These are phyloP conservation scores for Gymnoscelis rufifasciata DNA, from an alignment of 2,888 invertebrate genomes.

Conservation along the genomic window DNA sequence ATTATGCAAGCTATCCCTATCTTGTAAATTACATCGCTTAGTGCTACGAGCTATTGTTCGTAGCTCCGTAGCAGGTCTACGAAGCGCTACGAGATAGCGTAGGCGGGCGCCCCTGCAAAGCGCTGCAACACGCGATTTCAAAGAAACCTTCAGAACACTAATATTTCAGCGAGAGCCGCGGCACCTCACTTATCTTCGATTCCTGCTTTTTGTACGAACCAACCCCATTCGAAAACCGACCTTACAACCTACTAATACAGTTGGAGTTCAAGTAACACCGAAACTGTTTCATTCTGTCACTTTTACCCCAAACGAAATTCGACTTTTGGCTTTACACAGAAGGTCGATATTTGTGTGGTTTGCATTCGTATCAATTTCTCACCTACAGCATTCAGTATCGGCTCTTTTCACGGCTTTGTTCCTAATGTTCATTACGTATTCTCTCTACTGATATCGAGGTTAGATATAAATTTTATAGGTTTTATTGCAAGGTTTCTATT, in stretches of 20 bases:
- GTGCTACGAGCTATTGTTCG: not conserved
- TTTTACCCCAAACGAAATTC: constrained; percentile 30
- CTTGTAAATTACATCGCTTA: not conserved
- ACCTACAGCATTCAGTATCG: constrained; percentile 64
- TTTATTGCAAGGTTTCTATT: constrained; percentile 55
- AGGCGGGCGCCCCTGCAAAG: constrained; percentile 41
- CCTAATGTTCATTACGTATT: constrained; percentile 75
- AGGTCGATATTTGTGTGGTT: constrained; percentile 32
- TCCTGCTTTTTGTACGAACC: constrained; percentile 39
- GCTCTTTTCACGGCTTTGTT: constrained; percentile 70
- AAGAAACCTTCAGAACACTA: constrained; percentile 63
- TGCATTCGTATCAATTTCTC: constrained; percentile 51
- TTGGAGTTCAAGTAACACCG: constrained; percentile 28
- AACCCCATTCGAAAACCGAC: constrained; percentile 23
- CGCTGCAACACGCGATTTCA: constrained; percentile 48
- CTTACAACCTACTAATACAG: constrained; percentile 26
- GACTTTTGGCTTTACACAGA: constrained; percentile 33
- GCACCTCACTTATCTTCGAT: constrained; percentile 66
- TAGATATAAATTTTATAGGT: constrained; percentile 69
- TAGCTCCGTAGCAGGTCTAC: constrained; percentile 2
- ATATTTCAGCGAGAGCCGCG: constrained; percentile 61
- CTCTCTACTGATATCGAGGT: constrained; percentile 66
- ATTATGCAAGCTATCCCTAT: not conserved
- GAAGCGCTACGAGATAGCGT: constrained; percentile 12
- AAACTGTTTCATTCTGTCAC: constrained; percentile 41